phyloP scores from a whole-genome alignment of 2,888 invertebrate genomes.

The Mactromeris polynyma region DNA sequence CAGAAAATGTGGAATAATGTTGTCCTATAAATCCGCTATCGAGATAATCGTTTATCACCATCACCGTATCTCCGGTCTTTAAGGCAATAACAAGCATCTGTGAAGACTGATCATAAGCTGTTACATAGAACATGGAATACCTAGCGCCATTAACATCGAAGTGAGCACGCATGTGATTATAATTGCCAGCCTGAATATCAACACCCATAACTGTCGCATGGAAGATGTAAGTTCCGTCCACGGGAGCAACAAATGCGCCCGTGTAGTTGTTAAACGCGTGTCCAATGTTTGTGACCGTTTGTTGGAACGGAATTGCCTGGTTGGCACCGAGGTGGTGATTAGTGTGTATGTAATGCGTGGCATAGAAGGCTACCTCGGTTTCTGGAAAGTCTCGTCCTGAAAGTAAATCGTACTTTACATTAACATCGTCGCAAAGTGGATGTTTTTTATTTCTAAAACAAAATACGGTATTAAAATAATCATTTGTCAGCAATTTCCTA shows the following conservation, averaged over 20 bases:
- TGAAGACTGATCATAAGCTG: conserved; percentile 21
- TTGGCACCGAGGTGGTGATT: conserved; percentile 17
- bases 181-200: not conserved
- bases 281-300: conserved; percentile 9
- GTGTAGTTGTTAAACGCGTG: not conserved
- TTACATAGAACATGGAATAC: conserved; percentile 6
- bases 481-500: too few species aligned
- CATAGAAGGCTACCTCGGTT: conserved; percentile 14
- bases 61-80: not conserved
- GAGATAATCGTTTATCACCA: not conserved
- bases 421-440: too few species aligned
- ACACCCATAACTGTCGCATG: conserved; percentile 24
- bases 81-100: conserved; percentile 22
- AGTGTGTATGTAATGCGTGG: conserved; percentile 5
- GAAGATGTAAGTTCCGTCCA: conserved; percentile 25
- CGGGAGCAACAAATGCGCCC: conserved; percentile 23
- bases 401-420: not conserved
- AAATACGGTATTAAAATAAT: too few species aligned
- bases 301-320: conserved; percentile 9
- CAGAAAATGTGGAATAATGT: conserved; percentile 29
- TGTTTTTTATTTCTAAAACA: too few species aligned
- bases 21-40: conserved; percentile 18
- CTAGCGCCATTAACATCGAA: conserved; percentile 1
- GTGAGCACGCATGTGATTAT: conserved; percentile 2
- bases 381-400: not conserved